phyloP scores from a whole-genome alignment of 2,888 invertebrate species.

The Leptodirus hochenwartii region DNA sequence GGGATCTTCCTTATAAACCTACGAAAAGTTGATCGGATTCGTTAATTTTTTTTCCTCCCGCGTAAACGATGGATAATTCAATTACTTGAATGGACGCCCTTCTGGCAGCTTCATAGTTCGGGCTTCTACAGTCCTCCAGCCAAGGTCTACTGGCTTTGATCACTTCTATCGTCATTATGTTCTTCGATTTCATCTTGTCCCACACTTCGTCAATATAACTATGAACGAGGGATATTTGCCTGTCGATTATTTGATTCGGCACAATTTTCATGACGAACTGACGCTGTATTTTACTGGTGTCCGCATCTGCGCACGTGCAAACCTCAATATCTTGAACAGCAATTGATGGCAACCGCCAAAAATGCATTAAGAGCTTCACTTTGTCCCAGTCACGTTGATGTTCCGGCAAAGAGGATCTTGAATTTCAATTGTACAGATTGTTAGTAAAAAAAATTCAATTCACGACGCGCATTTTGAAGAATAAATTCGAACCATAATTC shows the following conservation, averaged over 20 bases:
- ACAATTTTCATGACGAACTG: slow-evolving; percentile 25
- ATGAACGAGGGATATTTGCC: slow-evolving; percentile 13
- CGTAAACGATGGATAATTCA: background rate
- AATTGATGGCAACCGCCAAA: slow-evolving; percentile 27
- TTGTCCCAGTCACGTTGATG: slow-evolving; percentile 24
- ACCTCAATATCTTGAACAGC: slow-evolving; percentile 20
- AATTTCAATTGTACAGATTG: too few relatives aligned
- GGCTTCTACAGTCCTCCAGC: slow-evolving; percentile 24
- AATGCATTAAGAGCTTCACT: slow-evolving; percentile 26
- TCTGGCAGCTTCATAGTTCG: slow-evolving; percentile 26
- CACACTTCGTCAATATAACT: slow-evolving; percentile 18
- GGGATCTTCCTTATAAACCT: slow-evolving; percentile 29
- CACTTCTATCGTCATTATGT: slow-evolving; percentile 20
- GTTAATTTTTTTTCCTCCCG: background rate
- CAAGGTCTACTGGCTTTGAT: slow-evolving; percentile 23
- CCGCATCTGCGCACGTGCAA: slow-evolving; percentile 23
- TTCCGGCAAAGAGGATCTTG: slow-evolving; percentile 21
- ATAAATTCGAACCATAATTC: too few relatives aligned
- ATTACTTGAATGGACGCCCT: slow-evolving; percentile 26
- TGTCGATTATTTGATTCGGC: slow-evolving; percentile 23
- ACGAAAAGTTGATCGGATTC: slow-evolving; percentile 1
- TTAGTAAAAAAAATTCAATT: slow-evolving; percentile 15
- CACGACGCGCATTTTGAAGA: too few relatives aligned
- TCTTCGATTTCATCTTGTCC: slow-evolving; percentile 20
- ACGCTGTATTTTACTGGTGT: slow-evolving; percentile 19